Evolutionary conservation across 2,888 invertebrate genomes (phyloP), one percentile per base, ranked within the genome.

Genomic region (Galerucella nymphaeae): DNA sequence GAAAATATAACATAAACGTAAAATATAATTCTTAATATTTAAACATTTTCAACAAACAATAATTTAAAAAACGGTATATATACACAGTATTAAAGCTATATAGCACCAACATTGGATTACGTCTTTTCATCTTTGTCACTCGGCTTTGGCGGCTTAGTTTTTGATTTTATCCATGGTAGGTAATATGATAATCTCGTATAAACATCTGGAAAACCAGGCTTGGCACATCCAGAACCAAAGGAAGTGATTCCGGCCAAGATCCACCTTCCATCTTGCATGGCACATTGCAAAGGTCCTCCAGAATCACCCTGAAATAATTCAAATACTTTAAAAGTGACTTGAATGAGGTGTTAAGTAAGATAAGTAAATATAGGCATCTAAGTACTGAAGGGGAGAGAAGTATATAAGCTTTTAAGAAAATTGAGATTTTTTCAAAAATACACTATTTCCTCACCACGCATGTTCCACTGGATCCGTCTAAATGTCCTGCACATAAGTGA

Each of bases 221-320:
- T 90, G 0, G 96, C 96, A 84, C 96, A 97, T 57, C 96, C 96
- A 0, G 96, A 96, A 0, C 96, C 97, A 82, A 97, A 97, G 0
- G 96, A 96, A 0, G 96, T 96, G 50, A 97, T 92, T 0, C 96
- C 97, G 0, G 93, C 93, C 45, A 97, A 88, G 82, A 94, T 94
- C 96, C 96, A 97, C 62, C 93, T 91, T 0, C 95, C 96, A 69
- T 95, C 93, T 1, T 87, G 86, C 58, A 90, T 87, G 9, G 94
- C 91, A 81, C 96, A 96, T 84, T 96, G 96, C 13, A 97, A 88
- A 0, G 96, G 96, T 0, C 96, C 96, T 0, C 96, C 96, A 3
- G 95, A 96, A 86, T 96, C 96, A 4, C 96, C 96, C 95, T 96
- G 85, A 82, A 75, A 69, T 63, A 73, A 55, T 59, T n/a, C 5